These are phyloP conservation scores for Uria lomvia DNA, from an alignment of 2,113 vertebrate genomes.

Conservation along the genomic window DNA sequence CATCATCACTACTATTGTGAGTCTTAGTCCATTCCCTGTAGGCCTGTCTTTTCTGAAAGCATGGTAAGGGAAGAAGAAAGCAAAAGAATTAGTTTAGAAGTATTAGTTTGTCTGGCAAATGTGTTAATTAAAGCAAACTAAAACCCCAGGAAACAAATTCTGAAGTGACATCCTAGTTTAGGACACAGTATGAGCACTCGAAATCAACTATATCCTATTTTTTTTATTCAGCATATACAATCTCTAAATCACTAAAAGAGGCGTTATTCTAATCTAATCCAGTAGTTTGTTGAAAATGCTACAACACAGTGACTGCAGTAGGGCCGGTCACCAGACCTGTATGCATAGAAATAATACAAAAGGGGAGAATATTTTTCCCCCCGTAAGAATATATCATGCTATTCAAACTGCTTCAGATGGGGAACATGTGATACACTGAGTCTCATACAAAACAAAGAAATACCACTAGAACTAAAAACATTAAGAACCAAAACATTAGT, in stretches of 20 bases:
- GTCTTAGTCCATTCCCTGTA: slow-evolving; percentile 79
- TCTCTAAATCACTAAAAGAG: neutral
- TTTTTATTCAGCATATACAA: neutral
- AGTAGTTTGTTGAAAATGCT: neutral
- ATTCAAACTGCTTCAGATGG: neutral
- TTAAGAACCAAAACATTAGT: neutral
- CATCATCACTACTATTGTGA: slow-evolving; percentile 81
- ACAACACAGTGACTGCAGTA: neutral
- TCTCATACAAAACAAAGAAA: neutral
- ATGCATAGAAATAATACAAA: neutral
- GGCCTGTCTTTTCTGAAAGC: slow-evolving; percentile 87
- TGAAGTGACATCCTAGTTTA: slow-evolving; percentile 22
- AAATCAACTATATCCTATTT: neutral
- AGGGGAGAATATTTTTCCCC: neutral
- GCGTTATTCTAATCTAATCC: neutral
- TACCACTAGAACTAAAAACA: neutral
- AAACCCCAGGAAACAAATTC: slow-evolving; percentile 10
- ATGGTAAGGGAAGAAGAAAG: slow-evolving; percentile 82
- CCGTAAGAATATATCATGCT: neutral
- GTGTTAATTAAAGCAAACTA: slow-evolving; percentile 28
- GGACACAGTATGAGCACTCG: neutral
- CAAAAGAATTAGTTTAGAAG: slow-evolving; percentile 74
- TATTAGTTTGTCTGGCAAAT: slow-evolving; percentile 50
- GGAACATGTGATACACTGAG: neutral
- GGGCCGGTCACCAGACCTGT: neutral